phyloP scores from a whole-genome alignment of 2,113 vertebrate species.

The Silurus asotus region DNA sequence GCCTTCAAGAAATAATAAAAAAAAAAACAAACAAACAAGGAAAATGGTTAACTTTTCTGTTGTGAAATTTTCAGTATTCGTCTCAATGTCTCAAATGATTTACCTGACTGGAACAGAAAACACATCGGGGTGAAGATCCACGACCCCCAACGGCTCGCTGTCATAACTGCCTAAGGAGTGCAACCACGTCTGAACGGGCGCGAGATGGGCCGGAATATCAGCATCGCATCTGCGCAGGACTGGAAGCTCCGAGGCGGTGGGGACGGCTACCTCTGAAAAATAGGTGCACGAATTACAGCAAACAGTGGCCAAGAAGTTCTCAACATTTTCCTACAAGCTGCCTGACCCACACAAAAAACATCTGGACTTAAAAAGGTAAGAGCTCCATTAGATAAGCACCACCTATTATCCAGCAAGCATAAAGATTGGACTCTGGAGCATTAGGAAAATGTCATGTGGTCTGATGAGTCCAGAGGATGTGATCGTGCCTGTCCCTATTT shows the following conservation, averaged over 20 bases:
- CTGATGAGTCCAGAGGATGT: too few relatives aligned
- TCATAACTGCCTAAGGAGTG: conserved; percentile 73
- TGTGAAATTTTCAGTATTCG: background rate
- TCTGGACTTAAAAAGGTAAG: too few relatives aligned
- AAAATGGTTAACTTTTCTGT: background rate
- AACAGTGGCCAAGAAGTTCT: too few relatives aligned
- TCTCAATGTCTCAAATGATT: background rate
- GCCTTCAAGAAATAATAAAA: conserved; percentile 58
- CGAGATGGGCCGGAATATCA: conserved; percentile 67
- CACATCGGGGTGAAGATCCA: conserved; percentile 86
- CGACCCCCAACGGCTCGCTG: conserved; percentile 71
- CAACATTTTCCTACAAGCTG: too few relatives aligned
- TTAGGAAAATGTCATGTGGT: too few relatives aligned
- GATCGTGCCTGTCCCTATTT: too few relatives aligned
- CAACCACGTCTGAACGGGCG: conserved; percentile 78
- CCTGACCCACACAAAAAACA: too few relatives aligned
- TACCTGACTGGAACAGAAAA: conserved; percentile 82
- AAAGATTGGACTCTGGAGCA: too few relatives aligned
- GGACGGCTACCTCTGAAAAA: conserved; percentile 61
- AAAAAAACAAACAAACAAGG: background rate
- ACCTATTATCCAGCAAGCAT: too few relatives aligned
- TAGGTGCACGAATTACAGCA: background rate
- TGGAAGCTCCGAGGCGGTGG: conserved; percentile 63
- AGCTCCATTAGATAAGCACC: too few relatives aligned
- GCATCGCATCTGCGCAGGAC: conserved; percentile 74